phyloP scores from a whole-genome alignment of 1,140 invertebrate species.

The Brachionus paranguensis region DNA sequence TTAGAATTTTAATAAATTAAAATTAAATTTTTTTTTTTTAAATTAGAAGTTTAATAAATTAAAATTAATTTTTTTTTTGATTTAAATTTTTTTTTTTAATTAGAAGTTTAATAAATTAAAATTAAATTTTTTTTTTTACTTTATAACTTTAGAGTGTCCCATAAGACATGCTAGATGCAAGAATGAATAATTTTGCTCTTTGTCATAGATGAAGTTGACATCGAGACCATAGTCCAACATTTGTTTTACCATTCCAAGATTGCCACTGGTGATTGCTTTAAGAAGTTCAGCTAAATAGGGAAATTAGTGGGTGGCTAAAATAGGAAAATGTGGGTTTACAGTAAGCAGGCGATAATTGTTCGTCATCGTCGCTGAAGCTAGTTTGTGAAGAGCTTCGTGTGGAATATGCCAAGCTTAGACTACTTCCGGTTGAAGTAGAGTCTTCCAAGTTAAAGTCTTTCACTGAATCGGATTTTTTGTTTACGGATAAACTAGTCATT shows the following conservation, averaged over 20 bases:
- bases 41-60: neutral
- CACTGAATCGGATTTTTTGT: constrained; percentile 8
- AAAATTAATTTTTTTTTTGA: too few species aligned
- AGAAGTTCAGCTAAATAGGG: neutral
- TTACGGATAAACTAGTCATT: neutral
- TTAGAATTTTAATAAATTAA: neutral
- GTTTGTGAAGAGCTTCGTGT: constrained; percentile 9
- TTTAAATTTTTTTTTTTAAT: neutral
- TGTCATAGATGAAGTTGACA: constrained; percentile 36
- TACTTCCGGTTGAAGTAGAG: neutral
- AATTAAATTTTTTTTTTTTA: neutral
- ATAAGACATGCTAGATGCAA: constrained; percentile 33
- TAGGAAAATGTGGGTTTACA: neutral
- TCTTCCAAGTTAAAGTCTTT: constrained; percentile 1
- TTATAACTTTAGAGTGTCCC: constrained; percentile 36
- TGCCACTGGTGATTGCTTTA: constrained; percentile 26
- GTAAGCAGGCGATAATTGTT: constrained; percentile 28
- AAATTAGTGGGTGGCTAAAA: neutral
- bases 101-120: neutral
- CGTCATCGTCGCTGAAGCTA: constrained; percentile 19
- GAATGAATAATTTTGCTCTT: constrained; percentile 37
- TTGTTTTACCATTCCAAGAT: constrained; percentile 37
- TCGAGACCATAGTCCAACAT: constrained; percentile 22
- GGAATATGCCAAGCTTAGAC: neutral
- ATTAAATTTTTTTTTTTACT: neutral